phyloP scores from a whole-genome alignment of 2,797 vertebrate genomes.

The Brotula barbata region DNA sequence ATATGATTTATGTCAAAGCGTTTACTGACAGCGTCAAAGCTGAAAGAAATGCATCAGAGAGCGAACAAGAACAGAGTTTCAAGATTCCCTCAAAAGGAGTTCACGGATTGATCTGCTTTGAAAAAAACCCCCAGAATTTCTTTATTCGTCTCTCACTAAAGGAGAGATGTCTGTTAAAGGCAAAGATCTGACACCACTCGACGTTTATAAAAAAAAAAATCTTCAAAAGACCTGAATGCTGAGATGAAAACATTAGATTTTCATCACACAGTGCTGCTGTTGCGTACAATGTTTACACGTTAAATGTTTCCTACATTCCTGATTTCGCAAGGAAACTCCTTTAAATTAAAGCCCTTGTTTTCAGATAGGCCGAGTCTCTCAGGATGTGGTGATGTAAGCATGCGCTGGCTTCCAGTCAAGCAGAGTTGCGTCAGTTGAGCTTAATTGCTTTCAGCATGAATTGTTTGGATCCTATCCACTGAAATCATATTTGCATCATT shows the following conservation, averaged over 20 bases:
- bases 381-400: slow-evolving; percentile 33
- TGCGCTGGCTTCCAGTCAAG: slow-evolving; percentile 20
- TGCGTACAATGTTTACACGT: neutral
- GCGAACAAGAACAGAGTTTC: neutral
- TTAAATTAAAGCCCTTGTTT: neutral
- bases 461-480: slow-evolving; percentile 31
- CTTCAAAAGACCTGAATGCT: too few species aligned
- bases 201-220: neutral
- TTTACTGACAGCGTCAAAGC: too few species aligned
- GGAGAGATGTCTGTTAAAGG: neutral
- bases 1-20: neutral
- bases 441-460: slow-evolving; percentile 42
- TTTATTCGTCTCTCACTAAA: slow-evolving; percentile 3
- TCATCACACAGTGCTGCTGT: neutral
- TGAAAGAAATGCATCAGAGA: slow-evolving; percentile 16
- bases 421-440: slow-evolving; percentile 47
- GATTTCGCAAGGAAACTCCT: neutral
- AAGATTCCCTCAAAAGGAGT: too few species aligned
- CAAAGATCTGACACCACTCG: neutral
- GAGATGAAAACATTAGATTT: neutral
- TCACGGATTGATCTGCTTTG: slow-evolving; percentile 12
- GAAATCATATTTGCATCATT: slow-evolving; percentile 50
- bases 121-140: neutral
- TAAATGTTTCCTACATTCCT: neutral
- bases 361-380: slow-evolving; percentile 5